phyloP scores from a whole-genome alignment of 2,888 invertebrate genomes.

The Agrypnus murinus region DNA sequence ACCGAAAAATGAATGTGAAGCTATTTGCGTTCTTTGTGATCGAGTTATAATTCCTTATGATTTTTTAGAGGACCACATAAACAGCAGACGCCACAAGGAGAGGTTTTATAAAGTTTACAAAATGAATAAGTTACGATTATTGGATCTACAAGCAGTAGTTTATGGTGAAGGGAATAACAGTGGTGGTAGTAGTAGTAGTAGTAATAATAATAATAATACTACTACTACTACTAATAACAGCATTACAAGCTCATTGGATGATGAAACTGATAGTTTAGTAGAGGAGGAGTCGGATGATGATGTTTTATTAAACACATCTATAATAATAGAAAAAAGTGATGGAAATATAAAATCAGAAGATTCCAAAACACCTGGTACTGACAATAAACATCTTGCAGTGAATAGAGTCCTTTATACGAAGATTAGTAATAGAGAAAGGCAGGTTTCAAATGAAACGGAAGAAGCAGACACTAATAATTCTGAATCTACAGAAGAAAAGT shows the following conservation, averaged over 20 bases:
- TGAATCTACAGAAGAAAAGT: background rate
- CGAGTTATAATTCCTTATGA: constrained; percentile 27
- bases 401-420: background rate
- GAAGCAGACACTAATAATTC: background rate
- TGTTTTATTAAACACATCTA: background rate
- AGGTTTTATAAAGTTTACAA: background rate
- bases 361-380: background rate
- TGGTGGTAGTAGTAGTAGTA: background rate
- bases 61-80: constrained; percentile 30
- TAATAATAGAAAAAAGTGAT: background rate
- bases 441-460: background rate
- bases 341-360: background rate
- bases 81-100: constrained; percentile 32
- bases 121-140: background rate
- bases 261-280: background rate
- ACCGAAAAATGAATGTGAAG: constrained; percentile 44
- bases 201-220: background rate
- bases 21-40: constrained; percentile 26
- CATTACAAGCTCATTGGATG: background rate
- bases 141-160: constrained; percentile 18
- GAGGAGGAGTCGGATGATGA: background rate
- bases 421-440: background rate
- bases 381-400: background rate
- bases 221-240: no score
- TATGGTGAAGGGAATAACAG: background rate